These are phyloP conservation scores for Clostera curtula DNA, from an alignment of 2,888 invertebrate genomes.

Conservation along the genomic window DNA sequence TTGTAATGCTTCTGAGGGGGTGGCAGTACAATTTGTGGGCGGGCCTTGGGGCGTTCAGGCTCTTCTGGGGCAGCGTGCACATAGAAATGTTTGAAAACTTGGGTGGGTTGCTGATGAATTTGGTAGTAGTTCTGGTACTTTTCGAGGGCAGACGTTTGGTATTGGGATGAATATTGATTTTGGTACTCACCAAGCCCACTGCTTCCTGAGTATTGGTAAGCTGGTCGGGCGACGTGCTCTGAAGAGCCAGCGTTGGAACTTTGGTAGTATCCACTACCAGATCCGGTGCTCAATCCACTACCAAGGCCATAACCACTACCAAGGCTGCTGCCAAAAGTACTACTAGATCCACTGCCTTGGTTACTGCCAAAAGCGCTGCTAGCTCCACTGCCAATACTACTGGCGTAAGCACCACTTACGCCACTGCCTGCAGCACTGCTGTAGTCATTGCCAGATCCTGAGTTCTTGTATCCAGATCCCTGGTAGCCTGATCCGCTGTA, in stretches of 20 bases:
- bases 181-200: constrained; percentile 6
- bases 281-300: background rate
- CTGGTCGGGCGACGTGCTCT: constrained; percentile 13
- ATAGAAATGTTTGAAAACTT: constrained; percentile 76
- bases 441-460: constrained; percentile 15
- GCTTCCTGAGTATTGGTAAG: constrained; percentile 10
- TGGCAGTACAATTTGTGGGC: constrained; percentile 74
- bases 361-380: constrained; percentile 1
- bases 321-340: constrained; percentile 5
- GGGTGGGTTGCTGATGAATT: constrained; percentile 83
- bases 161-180: too few species aligned
- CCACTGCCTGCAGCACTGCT: constrained; percentile 7
- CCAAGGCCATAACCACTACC: background rate
- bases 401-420: constrained; percentile 3
- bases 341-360: constrained; percentile 2
- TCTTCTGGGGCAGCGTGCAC: constrained; percentile 66
- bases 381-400: constrained; percentile 8
- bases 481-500: constrained; percentile 17
- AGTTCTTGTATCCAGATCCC: constrained; percentile 10
- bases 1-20: constrained; percentile 86
- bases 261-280: constrained; percentile 6
- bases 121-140: constrained; percentile 76
- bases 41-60: constrained; percentile 68
- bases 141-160: constrained; percentile 21
- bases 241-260: constrained; percentile 7